These are phyloP conservation scores for Dipodomys ordii DNA, from an alignment of 2,113 vertebrate genomes.

Conservation along the genomic window DNA sequence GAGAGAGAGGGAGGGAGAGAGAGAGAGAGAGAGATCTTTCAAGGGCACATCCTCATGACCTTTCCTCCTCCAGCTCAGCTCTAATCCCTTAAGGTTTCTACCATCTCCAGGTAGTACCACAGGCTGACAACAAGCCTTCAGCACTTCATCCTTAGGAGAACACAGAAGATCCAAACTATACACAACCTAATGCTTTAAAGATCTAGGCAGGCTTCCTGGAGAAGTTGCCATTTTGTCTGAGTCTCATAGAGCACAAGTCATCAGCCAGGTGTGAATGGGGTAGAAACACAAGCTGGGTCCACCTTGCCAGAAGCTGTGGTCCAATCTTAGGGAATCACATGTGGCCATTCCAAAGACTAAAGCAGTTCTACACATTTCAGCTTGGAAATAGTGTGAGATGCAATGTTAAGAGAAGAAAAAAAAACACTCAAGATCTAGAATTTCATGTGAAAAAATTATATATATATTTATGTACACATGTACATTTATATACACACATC, in stretches of 20 bases:
- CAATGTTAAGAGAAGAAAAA: not conserved
- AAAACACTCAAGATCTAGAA: not conserved
- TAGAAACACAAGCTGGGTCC: not conserved
- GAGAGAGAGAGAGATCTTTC: not conserved
- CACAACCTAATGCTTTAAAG: not conserved
- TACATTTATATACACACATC: too few species aligned
- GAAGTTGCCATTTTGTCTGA: not conserved
- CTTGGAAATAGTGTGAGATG: constrained; percentile 17
- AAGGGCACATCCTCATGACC: not conserved
- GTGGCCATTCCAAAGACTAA: not conserved
- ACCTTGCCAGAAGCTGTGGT: too few species aligned
- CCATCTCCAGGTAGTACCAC: not conserved
- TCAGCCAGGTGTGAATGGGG: not conserved
- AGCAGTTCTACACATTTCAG: too few species aligned
- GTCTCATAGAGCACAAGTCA: accelerated
- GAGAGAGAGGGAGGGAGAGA: too few species aligned
- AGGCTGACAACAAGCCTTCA: not conserved
- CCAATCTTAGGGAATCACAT: not conserved
- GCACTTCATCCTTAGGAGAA: not conserved
- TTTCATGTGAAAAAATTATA: not conserved
- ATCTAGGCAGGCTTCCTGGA: not conserved
- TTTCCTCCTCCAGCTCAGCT: not conserved
- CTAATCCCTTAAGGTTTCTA: too few species aligned
- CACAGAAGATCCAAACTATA: not conserved
- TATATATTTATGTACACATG: not conserved